These are phyloP conservation scores for Dendrolimus kikuchii DNA, from an alignment of 1,140 invertebrate species.

Conservation along the genomic window DNA sequence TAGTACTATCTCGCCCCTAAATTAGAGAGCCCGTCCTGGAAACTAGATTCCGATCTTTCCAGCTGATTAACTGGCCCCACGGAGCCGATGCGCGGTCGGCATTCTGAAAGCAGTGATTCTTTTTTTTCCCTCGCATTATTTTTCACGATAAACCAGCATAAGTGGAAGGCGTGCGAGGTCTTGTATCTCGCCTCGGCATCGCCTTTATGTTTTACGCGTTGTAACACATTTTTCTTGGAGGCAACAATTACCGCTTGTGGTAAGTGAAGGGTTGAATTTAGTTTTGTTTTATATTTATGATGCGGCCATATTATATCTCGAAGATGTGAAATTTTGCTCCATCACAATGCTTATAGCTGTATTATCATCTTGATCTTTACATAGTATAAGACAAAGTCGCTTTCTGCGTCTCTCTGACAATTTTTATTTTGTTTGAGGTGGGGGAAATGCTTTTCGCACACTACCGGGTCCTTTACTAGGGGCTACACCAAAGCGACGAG, in stretches of 20 bases:
- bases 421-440: too few species aligned
- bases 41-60: conserved; percentile 21
- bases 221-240: conserved; percentile 7
- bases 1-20: too few species aligned
- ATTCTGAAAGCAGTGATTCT: conserved; percentile 14
- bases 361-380: too few species aligned
- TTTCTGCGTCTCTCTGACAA: too few species aligned
- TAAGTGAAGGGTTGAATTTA: conserved; percentile 4
- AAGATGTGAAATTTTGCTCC: too few species aligned
- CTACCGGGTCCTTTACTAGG: too few species aligned
- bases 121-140: conserved; percentile 24
- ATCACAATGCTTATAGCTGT: too few species aligned
- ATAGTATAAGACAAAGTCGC: too few species aligned
- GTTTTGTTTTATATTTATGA: conserved; percentile 3
- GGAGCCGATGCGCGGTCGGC: conserved; percentile 13
- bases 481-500: too few species aligned
- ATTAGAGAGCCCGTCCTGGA: too few species aligned
- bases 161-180: conserved; percentile 25
- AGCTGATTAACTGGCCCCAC: conserved; percentile 18
- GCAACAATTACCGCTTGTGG: conserved; percentile 8
- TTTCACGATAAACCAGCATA: conserved; percentile 31
- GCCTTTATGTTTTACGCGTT: conserved; percentile 9
- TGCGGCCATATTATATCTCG: background rate
- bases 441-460: too few species aligned
- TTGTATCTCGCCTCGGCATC: conserved; percentile 33